Percentiles rank a stretch among this genome's conserved stretches.
These are phyloP conservation scores for Hapalemur alaotrensis DNA, from an alignment of 2,797 vertebrate species.

Conservation along the genomic window DNA sequence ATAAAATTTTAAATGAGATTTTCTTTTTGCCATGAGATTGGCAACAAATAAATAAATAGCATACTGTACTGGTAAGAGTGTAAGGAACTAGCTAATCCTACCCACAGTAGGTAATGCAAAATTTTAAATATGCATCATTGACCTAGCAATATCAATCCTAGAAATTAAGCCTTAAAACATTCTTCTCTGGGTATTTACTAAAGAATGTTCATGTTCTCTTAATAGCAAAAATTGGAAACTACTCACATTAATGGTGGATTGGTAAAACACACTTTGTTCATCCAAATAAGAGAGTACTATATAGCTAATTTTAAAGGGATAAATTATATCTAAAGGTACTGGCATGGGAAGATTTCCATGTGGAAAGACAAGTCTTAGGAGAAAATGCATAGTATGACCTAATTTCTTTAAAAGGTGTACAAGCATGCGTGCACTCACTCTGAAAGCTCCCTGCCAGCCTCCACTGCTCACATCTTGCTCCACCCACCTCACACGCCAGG, in stretches of 20 bases:
- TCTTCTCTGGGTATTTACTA: background rate
- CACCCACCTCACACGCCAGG: background rate
- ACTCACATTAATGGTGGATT: background rate
- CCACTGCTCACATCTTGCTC: fast-evolving
- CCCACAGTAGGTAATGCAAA: background rate
- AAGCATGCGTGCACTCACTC: fast-evolving
- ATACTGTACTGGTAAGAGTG: background rate
- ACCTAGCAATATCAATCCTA: background rate
- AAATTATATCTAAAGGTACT: background rate
- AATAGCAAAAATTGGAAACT: background rate
- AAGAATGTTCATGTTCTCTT: background rate
- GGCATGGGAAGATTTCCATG: background rate
- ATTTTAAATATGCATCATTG: background rate
- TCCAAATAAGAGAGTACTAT: background rate
- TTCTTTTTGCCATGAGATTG: background rate
- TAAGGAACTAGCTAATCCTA: background rate
- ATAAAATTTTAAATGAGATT: background rate
- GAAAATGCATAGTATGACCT: background rate
- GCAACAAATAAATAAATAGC: background rate
- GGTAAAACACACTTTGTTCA: background rate
- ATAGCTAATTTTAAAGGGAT: background rate
- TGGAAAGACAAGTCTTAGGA: background rate
- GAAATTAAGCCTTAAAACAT: background rate
- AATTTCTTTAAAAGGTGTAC: background rate
- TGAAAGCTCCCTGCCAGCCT: background rate